Base-by-base conservation (phyloP, 2,888 invertebrate genomes). In the Mythimna albipuncta region DNA sequence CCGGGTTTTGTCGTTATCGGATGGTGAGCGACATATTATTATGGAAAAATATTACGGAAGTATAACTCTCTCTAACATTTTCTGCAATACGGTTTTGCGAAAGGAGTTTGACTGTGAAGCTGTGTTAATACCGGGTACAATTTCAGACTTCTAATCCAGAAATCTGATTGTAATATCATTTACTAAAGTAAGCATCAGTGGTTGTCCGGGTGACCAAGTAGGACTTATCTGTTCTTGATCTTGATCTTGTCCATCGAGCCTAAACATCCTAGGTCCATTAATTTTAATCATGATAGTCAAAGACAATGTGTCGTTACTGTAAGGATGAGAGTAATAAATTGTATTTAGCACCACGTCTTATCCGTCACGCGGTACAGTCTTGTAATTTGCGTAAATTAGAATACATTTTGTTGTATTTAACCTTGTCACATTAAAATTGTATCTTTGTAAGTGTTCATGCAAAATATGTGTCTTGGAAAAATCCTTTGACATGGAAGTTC, bases 301-400 rank as follows among this genome's bases (percentile, higher is more conserved):
- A 75, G 66, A 77, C 81, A 77, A 80, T 80, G 75, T 74, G 75
- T 63, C 81, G 66, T 77, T 64, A 68, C n/a, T 11, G 80, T 58
- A 4, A 70, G 72, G 72, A 82, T 50, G 54, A 65, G 52, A 19
- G 64, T 57, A 57, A 82, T 82, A 78, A 69, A 81, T 81, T 67
- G 47, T 69, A 72, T 71, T 81, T 65, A 81, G 71, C 75, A 69
- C 64, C 67, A 44, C 0, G 54, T 69, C 47, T 74, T 79, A 79
- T 69, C 63, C 19, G 59, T 59, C 44, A 67, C 4, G 21, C 26
- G 38, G 32, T 54, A 50, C 38, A 44, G 35, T 68, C 55, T 19
- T 59, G 70, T 84, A 75, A 83, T 81, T 81, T 81, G 80, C 83
- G 62, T 80, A 82, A 67, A 82, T 80, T 80, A 52, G 52, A 80